These are phyloP conservation scores for Poeciliopsis infans DNA, from an alignment of 2,797 vertebrate genomes.

Conservation along the genomic window DNA sequence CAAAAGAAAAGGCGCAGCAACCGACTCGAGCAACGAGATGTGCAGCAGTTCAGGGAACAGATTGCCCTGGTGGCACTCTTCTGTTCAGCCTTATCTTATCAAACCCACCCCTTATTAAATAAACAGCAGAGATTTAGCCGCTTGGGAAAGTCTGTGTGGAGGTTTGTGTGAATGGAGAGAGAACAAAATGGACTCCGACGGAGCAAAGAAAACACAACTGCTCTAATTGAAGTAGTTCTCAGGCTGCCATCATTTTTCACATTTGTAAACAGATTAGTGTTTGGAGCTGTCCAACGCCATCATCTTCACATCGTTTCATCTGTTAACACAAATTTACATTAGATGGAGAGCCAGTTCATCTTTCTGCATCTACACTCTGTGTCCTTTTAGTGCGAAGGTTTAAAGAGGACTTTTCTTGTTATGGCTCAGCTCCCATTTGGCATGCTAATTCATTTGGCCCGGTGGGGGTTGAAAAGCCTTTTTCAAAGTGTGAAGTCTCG, in stretches of 20 bases:
- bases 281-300: conserved; percentile 6
- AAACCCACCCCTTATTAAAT: conserved; percentile 1
- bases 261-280: neutral
- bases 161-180: neutral
- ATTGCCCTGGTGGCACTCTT: neutral
- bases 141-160: neutral
- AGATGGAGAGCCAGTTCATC: conserved; percentile 21
- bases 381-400: conserved; percentile 15
- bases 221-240: neutral
- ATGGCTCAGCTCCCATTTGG: conserved; percentile 18
- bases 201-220: neutral
- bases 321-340: conserved; percentile 7
- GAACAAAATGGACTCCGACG: neutral
- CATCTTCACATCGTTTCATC: conserved; percentile 10
- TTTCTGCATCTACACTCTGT: neutral
- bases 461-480: conserved; percentile 42
- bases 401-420: conserved; percentile 23
- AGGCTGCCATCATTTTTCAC: neutral
- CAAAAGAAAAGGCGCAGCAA: neutral
- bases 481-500: conserved; percentile 39
- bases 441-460: conserved; percentile 45
- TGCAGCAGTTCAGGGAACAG: neutral
- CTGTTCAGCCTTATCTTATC: neutral
- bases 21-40: neutral
- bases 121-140: neutral